These are phyloP conservation scores for Melospiza melodia DNA, from an alignment of 2,113 vertebrate genomes.

Conservation along the genomic window DNA sequence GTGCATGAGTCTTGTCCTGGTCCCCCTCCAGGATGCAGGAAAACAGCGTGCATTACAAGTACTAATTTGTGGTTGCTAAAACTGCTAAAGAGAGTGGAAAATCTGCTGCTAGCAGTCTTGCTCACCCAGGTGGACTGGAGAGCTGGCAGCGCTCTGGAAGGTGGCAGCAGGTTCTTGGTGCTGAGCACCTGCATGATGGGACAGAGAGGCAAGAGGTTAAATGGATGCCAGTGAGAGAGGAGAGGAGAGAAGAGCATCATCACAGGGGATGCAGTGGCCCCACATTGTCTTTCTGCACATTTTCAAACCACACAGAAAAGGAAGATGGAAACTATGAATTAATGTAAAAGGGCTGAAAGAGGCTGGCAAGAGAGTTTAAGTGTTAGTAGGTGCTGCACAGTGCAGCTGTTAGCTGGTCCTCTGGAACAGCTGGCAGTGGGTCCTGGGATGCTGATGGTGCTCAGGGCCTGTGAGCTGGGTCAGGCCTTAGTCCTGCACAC, in stretches of 20 bases:
- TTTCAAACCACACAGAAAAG: not conserved
- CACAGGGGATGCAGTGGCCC: not conserved
- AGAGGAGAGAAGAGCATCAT: rapidly evolving
- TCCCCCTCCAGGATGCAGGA: not conserved
- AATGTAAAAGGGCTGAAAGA: not conserved
- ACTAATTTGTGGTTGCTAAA: not conserved
- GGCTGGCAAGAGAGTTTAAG: not conserved
- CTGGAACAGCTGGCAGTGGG: not conserved
- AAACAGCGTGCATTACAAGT: not conserved
- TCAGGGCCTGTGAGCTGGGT: not conserved
- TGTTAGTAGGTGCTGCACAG: not conserved
- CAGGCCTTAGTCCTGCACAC: not conserved
- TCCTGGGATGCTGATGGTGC: not conserved
- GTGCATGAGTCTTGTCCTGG: not conserved
- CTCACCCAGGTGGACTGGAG: slow-evolving; percentile 76
- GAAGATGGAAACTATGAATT: not conserved
- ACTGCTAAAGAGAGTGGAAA: not conserved
- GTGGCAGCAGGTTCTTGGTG: slow-evolving; percentile 65
- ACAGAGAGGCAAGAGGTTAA: not conserved
- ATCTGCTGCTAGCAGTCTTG: not conserved
- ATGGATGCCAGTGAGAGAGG: rapidly evolving
- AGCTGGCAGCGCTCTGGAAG: slow-evolving; percentile 69
- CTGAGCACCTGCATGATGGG: slow-evolving; percentile 63
- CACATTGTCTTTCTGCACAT: not conserved
- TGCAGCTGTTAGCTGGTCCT: not conserved